Evolutionary conservation across 2,113 vertebrate species (phyloP).

Genomic region (Clupea harengus): DNA sequence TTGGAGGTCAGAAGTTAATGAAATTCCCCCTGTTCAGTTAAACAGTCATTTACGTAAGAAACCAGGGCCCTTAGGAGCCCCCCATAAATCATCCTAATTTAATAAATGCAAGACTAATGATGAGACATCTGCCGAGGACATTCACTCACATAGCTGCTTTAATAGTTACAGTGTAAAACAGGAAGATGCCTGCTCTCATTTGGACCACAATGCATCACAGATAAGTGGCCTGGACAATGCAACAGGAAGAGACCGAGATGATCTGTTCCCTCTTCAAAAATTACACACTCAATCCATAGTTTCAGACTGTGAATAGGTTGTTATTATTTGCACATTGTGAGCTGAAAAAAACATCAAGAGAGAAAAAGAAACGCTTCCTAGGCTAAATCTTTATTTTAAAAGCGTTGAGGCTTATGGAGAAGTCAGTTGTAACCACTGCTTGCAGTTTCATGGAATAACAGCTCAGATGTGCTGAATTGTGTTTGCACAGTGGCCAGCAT

Average conservation of each 20-base stretch:
- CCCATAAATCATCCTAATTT: conserved; percentile 79
- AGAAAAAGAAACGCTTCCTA: background rate
- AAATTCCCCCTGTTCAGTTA: conserved; percentile 76
- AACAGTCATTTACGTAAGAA: conserved; percentile 74
- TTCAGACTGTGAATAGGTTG: background rate
- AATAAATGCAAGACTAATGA: conserved; percentile 79
- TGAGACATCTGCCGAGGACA: conserved; percentile 65
- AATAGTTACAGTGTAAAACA: conserved; percentile 69
- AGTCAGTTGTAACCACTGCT: background rate
- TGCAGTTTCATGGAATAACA: background rate
- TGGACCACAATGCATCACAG: conserved; percentile 62
- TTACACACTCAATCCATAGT: background rate
- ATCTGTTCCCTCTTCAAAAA: background rate
- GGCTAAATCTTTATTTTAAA: background rate
- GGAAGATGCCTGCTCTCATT: conserved; percentile 67
- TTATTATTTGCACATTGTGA: background rate
- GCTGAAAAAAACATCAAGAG: background rate
- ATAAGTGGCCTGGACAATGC: conserved; percentile 56
- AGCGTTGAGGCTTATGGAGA: background rate
- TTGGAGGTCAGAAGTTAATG: conserved; percentile 76
- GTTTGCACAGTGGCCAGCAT: conserved; percentile 20
- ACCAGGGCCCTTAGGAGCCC: conserved; percentile 55
- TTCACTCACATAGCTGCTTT: conserved; percentile 70
- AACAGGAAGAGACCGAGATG: conserved; percentile 52
- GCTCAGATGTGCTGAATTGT: conserved; percentile 16